Percentiles rank a stretch among this genome's conserved stretches.
Evolutionary conservation across 1,140 invertebrate genomes (phyloP).

Genomic region (Thereuonema tuberculata): DNA sequence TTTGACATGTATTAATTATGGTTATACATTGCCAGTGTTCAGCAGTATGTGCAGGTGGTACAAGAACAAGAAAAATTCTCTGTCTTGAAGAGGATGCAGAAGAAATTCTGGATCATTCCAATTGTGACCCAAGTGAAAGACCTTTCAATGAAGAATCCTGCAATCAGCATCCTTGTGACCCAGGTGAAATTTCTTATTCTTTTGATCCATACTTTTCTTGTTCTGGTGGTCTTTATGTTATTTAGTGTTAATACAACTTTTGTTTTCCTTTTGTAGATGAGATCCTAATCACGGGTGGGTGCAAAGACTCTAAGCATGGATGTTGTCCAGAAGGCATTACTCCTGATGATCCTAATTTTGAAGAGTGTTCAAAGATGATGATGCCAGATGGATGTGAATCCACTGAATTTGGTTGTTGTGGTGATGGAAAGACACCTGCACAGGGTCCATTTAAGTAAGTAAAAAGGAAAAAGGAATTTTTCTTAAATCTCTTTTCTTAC

Average conservation of each 20-base stretch:
- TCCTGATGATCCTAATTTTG: conserved; percentile 42
- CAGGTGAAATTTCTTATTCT: conserved; percentile 12
- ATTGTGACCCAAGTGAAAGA: conserved; percentile 50
- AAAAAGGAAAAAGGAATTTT: not conserved
- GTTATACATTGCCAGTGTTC: conserved; percentile 44
- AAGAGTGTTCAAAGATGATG: conserved; percentile 56
- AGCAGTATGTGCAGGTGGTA: conserved; percentile 66
- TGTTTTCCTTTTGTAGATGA: conserved; percentile 39
- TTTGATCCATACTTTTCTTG: not conserved
- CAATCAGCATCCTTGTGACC: conserved; percentile 39
- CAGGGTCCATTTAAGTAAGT: conserved; percentile 8
- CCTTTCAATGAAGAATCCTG: conserved; percentile 53
- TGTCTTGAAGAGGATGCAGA: conserved; percentile 58
- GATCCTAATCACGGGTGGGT: conserved; percentile 43
- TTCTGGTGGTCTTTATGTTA: not conserved
- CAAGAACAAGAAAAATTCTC: conserved; percentile 52
- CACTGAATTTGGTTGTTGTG: conserved; percentile 74
- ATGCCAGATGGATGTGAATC: conserved; percentile 42
- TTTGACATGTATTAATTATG: too few relatives aligned
- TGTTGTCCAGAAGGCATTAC: conserved; percentile 47
- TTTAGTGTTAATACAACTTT: not conserved
- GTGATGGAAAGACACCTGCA: conserved; percentile 53
- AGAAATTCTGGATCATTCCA: conserved; percentile 32
- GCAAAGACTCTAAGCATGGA: conserved; percentile 37
- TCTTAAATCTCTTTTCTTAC: not conserved